phyloP scores from a whole-genome alignment of 1,140 invertebrate genomes.

The Eurosta solidaginis region DNA sequence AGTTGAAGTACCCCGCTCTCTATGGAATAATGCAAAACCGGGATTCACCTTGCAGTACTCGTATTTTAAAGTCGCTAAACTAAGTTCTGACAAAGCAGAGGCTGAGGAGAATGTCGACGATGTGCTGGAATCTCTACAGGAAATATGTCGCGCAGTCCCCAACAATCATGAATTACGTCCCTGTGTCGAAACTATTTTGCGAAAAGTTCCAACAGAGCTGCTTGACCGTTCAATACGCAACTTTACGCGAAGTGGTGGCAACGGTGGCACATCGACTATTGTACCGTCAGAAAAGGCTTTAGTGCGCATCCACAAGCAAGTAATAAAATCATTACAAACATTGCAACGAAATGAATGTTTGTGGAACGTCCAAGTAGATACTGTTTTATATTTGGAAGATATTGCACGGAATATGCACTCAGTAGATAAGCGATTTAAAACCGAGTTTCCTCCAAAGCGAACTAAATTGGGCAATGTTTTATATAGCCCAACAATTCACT shows the following conservation, averaged over 20 bases:
- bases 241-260: slow-evolving; percentile 67
- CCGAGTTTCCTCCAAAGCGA: slow-evolving; percentile 71
- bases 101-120: slow-evolving; percentile 96
- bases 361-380: slow-evolving; percentile 84
- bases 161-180: slow-evolving; percentile 70
- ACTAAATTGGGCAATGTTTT: slow-evolving; percentile 65
- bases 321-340: slow-evolving; percentile 86
- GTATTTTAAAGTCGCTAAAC: slow-evolving; percentile 96
- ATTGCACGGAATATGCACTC: slow-evolving; percentile 78
- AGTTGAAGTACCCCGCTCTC: slow-evolving; percentile 89
- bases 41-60: slow-evolving; percentile 82
- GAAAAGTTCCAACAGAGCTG: slow-evolving; percentile 80
- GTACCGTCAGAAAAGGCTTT: slow-evolving; percentile 80
- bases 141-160: slow-evolving; percentile 70
- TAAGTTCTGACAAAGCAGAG: slow-evolving; percentile 95
- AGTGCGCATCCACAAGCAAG: slow-evolving; percentile 79
- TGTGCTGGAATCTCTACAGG: slow-evolving; percentile 83
- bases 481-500: slow-evolving; percentile 77
- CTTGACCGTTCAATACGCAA: slow-evolving; percentile 64
- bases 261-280: slow-evolving; percentile 71
- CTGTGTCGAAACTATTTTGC: slow-evolving; percentile 84
- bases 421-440: slow-evolving; percentile 76
- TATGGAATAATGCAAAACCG: slow-evolving; percentile 86
- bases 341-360: slow-evolving; percentile 88
- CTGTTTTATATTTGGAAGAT: slow-evolving; percentile 85